Conservation (phyloP, 1,140 invertebrate species). For the Leptinotarsa texana region DNA sequence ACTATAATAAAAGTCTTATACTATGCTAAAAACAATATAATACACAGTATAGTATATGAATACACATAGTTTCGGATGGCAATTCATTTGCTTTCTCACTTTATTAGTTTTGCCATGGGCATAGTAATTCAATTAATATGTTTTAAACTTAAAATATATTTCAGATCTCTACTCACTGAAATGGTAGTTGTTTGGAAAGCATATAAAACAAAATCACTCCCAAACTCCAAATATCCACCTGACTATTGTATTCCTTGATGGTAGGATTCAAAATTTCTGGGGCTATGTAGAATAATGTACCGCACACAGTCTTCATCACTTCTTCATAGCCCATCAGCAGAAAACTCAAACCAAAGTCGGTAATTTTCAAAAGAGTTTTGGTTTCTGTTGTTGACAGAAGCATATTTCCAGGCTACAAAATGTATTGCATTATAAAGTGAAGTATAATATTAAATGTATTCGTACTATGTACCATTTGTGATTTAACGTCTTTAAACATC, state of each 20-base stretch:
- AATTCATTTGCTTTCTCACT: no score
- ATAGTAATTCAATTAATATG: no score
- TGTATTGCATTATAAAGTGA: slow-evolving; percentile 17
- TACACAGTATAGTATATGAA: no score
- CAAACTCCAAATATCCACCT: slow-evolving; percentile 89
- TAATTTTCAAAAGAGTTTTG: slow-evolving; percentile 59
- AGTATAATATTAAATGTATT: neutral
- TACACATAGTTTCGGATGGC: no score
- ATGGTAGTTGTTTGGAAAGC: slow-evolving; percentile 58
- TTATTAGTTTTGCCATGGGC: no score
- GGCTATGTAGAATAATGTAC: slow-evolving; percentile 84
- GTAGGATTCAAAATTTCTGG: slow-evolving; percentile 73
- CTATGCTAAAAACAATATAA: no score
- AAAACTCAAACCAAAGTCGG: slow-evolving; percentile 80
- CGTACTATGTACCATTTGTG: no score
- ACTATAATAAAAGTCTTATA: no score
- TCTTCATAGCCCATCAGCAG: slow-evolving; percentile 79
- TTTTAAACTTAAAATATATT: neutral
- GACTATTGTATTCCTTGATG: slow-evolving; percentile 66
- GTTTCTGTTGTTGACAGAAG: slow-evolving; percentile 65
- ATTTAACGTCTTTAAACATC: no score
- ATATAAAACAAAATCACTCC: slow-evolving; percentile 85
- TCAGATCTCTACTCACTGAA: slow-evolving; percentile 40
- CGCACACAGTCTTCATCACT: slow-evolving; percentile 82
- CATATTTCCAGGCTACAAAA: slow-evolving; percentile 77